Evolutionary conservation across 2,113 vertebrate species (phyloP).

Genomic region (Ciconia maguari): DNA sequence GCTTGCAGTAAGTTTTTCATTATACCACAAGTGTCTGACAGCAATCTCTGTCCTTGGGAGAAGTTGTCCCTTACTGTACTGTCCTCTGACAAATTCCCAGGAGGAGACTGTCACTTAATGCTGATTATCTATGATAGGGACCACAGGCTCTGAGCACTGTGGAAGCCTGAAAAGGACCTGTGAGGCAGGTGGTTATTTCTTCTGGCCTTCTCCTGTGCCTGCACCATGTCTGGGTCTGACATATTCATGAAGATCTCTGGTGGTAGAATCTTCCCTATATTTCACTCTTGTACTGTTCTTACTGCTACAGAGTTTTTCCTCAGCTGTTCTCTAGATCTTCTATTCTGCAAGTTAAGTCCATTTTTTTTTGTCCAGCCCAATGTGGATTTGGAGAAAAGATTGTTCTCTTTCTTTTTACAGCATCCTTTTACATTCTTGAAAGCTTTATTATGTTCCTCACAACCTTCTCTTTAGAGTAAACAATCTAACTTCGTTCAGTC

Average conservation of each 20-base stretch:
- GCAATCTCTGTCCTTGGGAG: not conserved
- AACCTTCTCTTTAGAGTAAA: not conserved
- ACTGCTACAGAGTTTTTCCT: not conserved
- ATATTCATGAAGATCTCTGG: not conserved
- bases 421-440: not conserved
- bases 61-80: not conserved
- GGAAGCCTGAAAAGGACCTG: not conserved
- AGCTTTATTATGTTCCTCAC: not conserved
- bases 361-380: not conserved
- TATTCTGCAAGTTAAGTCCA: not conserved
- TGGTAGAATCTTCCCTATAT: not conserved
- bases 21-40: not conserved
- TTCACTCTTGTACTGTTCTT: not conserved
- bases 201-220: not conserved
- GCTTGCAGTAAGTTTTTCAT: not conserved
- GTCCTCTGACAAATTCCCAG: not conserved
- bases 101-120: not conserved
- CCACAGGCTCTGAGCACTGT: not conserved
- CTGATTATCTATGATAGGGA: not conserved
- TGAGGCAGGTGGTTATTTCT: not conserved
- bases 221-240: not conserved
- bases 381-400: not conserved
- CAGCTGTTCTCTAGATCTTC: not conserved
- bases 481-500: not conserved
- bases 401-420: not conserved